These are phyloP conservation scores for Orthonyx spaldingii DNA, from an alignment of 2,113 vertebrate genomes.

Conservation along the genomic window DNA sequence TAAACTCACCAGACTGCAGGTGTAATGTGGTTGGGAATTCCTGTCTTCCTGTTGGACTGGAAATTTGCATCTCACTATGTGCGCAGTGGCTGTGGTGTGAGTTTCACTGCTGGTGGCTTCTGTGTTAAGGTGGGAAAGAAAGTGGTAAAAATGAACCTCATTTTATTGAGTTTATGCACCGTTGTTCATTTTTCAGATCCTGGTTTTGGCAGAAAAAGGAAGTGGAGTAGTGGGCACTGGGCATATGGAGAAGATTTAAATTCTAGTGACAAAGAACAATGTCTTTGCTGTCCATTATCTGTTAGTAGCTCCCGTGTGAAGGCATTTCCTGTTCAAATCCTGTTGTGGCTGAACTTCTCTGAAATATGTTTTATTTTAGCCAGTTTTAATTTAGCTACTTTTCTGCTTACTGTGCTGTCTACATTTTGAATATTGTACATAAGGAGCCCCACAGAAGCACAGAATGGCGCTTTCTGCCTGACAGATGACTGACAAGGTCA, in stretches of 20 bases:
- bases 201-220: not conserved
- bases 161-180: not conserved
- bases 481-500: not conserved
- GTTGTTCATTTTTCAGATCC: not conserved
- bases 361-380: not conserved
- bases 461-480: not conserved
- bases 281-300: not conserved
- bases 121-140: not conserved
- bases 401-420: not conserved
- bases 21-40: not conserved
- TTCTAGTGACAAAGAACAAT: not conserved
- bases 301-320: not conserved
- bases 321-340: not conserved
- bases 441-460: not conserved
- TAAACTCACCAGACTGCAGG: not conserved
- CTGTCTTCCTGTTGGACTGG: not conserved
- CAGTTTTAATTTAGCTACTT: not conserved
- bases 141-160: not conserved
- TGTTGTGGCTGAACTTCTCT: not conserved
- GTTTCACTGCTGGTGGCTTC: not conserved
- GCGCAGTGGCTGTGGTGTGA: not conserved
- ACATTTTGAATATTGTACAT: fast-evolving
- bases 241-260: not conserved
- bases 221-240: not conserved
- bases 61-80: not conserved